phyloP scores from a whole-genome alignment of 2,797 vertebrate species.

The Mallotus villosus region DNA sequence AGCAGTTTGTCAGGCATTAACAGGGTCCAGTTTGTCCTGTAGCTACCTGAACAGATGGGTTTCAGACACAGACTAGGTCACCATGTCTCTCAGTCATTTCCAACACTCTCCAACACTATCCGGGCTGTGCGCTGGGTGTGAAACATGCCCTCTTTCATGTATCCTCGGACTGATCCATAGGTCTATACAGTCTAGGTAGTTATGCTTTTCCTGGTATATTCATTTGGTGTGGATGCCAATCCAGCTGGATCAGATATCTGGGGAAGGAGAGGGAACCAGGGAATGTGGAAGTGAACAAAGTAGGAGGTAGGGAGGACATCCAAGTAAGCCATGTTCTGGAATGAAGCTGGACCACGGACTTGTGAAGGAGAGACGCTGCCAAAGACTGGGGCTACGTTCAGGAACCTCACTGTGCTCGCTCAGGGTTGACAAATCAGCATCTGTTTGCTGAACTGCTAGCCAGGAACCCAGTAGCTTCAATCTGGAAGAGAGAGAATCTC shows the following conservation, averaged over 20 bases:
- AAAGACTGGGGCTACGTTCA: slow-evolving; percentile 44
- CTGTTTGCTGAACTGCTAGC: slow-evolving; percentile 62
- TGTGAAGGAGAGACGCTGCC: slow-evolving; percentile 42
- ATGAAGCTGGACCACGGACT: slow-evolving; percentile 27
- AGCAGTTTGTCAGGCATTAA: slow-evolving; percentile 57
- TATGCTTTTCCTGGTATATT: no score
- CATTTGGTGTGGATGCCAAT: no score
- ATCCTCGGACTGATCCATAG: neutral
- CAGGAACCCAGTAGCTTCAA: slow-evolving; percentile 54
- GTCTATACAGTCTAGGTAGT: neutral
- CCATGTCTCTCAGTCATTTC: slow-evolving; percentile 24
- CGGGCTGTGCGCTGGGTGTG: no score
- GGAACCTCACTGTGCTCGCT: slow-evolving; percentile 63
- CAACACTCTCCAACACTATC: slow-evolving; percentile 28
- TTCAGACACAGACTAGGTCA: slow-evolving; percentile 46
- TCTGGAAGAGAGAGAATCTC: neutral
- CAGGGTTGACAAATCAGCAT: slow-evolving; percentile 73
- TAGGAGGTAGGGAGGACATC: no score
- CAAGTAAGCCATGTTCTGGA: no score
- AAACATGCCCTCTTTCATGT: neutral
- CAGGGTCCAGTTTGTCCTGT: slow-evolving; percentile 44
- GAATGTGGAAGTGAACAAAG: no score
- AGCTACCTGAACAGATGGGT: slow-evolving; percentile 50
- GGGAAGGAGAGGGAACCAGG: no score
- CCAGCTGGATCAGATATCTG: no score